Base-by-base conservation (phyloP, 2,888 invertebrate species). In the Drosophila maculinotata region DNA sequence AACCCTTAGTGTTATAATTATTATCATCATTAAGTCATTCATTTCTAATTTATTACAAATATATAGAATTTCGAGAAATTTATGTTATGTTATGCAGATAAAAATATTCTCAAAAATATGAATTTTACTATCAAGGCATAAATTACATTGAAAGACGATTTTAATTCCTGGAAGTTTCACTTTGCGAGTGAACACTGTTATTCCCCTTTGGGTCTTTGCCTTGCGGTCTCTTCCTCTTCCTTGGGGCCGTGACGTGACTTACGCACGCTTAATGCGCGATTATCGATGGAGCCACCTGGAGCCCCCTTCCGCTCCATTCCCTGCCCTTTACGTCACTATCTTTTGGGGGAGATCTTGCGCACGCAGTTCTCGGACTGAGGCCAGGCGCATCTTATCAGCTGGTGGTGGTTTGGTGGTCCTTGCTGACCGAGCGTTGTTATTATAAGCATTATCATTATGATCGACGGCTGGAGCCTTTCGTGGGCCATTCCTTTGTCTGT, bases 201-300 rank as follows among this genome's bases (percentile, higher is more conserved):
- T 12, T 9, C 20, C 6, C 4, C n/a, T 20, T 23, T 14, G 23
- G 6, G 8, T 41, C 30, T 38, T 26, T 52, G 51, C 10, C 35
- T 38, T 47, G 60, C 31, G 49, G 36, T 39, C 25, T 31, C 52
- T n/a, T 41, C n/a, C 39, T 14, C 35, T 39, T 35, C 14, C 41
- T 56, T 42, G 17, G 51, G 68, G 28, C 33, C 59, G 65, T 72
- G 71, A 83, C 87, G 85, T 81, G 82, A 85, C 87, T 82, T 83
- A 85, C 83, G 77, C 83, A 87, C 86, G 86, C 86, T 83, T 87
- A 81, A 85, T 75, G 70, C 56, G 44, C 79, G 87, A 87, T 83
- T 83, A 83, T 83, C 86, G 83, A 79, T 72, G 84, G 58, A 69
- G 69, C 58, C 71, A 59, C 58, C 52, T 39, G 48, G 44, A 30